Evolutionary conservation across 1,140 invertebrate genomes (phyloP), one percentile per base, ranked within the genome.

Genomic region (Pseudomyrmex sp.): DNA sequence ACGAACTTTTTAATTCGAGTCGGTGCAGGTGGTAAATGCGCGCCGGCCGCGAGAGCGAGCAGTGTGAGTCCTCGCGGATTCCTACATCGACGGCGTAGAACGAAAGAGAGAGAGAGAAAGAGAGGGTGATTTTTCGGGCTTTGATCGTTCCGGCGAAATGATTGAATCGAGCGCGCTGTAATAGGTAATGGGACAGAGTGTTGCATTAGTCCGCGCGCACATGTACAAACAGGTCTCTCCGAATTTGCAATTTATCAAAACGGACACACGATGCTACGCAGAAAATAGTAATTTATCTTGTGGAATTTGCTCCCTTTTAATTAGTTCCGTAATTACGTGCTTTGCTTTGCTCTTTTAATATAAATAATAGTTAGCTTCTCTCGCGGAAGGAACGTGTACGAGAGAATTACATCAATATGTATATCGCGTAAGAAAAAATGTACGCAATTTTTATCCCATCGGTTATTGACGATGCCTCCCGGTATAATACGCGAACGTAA

Each of bases 1-100:
- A 85, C 87, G 87, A 86, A 89, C 88, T 89, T 89, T 84, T 89
- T 88, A 89, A 89, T 89, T 88, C 87, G 87, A 68, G 66, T 75
- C 84, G 88, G 88, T 89, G 84, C 87, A 89, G 87, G 83, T 88
- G 86, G 87, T 88, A 88, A 89, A 88, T 75, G 85, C 73, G 65
- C 85, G 65, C 23, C 65, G 65, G 76, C 76, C 76, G 63, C 76
- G 76, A 52, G 76, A 70, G 76, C 76, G 76, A 70, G 54, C 76
- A 35, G 54, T 23, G 44, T 70, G 66, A 72, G 54, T 23, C 48
- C 63, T 80, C 76, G 76, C 76, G 76, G 76, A 80, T 80, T 72
- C 76, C 65, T 80, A 80, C 70, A 80, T 72, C 76, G 44, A 48
- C 35, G 35, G 5, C 35, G 35, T 65, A 52, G 63, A 56, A 18